A percentile compares a stretch with the other conserved stretches of the same genome.
These are phyloP conservation scores for Orthonychiurus folsomi DNA, from an alignment of 2,888 invertebrate genomes.

Conservation along the genomic window DNA sequence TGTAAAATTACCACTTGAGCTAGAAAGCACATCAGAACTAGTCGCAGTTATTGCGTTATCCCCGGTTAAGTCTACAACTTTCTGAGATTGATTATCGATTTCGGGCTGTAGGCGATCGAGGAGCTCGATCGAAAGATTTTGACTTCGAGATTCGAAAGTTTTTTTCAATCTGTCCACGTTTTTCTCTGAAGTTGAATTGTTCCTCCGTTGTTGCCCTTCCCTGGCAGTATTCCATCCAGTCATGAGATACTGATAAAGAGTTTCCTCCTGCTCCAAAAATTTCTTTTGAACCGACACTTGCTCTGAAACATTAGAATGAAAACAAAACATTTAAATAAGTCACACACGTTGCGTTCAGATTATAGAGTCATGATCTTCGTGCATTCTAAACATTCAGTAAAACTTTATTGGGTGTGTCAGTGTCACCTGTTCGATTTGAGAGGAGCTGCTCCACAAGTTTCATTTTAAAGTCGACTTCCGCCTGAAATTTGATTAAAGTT, in stretches of 20 bases:
- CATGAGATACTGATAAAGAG: not conserved
- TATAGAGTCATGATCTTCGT: not conserved
- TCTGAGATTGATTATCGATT: no score
- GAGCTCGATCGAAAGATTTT: no score
- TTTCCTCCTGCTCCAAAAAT: conserved; percentile 3
- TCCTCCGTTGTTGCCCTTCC: not conserved
- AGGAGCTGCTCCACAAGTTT: conserved; percentile 10
- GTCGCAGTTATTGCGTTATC: no score
- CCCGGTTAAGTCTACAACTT: no score
- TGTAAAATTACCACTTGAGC: no score
- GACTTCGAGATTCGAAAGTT: no score
- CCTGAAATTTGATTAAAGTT: conserved; percentile 3
- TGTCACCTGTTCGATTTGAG: conserved; percentile 3
- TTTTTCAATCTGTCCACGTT: no score
- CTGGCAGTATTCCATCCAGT: conserved; percentile 5
- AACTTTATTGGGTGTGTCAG: no score
- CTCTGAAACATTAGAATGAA: conserved; percentile 2
- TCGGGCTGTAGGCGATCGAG: no score
- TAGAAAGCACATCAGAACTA: no score
- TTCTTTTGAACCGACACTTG: not conserved
- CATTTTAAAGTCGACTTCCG: conserved; percentile 6
- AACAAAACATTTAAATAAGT: not conserved
- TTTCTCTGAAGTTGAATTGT: no score
- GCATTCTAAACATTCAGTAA: no score
- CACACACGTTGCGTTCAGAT: not conserved